These are phyloP conservation scores for Phalangium opilio DNA, from an alignment of 2,888 invertebrate genomes.

Conservation along the genomic window DNA sequence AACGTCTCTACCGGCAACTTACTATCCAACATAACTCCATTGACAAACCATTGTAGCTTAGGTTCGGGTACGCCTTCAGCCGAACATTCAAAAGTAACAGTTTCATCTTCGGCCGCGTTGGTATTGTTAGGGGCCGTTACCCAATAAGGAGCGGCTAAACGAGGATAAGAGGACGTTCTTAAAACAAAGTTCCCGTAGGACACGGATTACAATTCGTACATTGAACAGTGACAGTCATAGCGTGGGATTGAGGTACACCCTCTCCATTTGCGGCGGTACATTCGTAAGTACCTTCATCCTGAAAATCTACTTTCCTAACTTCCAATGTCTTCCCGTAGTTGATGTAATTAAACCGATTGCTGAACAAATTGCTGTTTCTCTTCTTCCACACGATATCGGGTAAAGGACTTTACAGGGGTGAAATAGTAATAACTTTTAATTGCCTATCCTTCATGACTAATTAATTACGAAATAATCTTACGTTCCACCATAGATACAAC, in stretches of 20 bases:
- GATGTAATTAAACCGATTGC: slow-evolving; percentile 37
- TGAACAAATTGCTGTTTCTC: slow-evolving; percentile 48
- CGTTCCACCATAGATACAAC: slow-evolving; percentile 92
- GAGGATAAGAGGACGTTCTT: too few relatives aligned
- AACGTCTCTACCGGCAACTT: slow-evolving; percentile 13
- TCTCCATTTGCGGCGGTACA: slow-evolving; percentile 88
- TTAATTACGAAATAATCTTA: slow-evolving; percentile 52
- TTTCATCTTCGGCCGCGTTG: slow-evolving; percentile 79
- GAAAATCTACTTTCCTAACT: slow-evolving; percentile 67
- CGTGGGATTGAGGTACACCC: slow-evolving; percentile 65
- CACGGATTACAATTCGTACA: slow-evolving; percentile 21
- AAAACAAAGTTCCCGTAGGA: too few relatives aligned
- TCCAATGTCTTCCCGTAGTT: slow-evolving; percentile 90
- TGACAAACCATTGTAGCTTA: slow-evolving; percentile 86
- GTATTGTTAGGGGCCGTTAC: slow-evolving; percentile 69
- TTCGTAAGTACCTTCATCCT: slow-evolving; percentile 80
- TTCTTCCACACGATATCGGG: slow-evolving; percentile 89
- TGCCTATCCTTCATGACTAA: slow-evolving; percentile 96
- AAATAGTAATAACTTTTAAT: slow-evolving; percentile 72
- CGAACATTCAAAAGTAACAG: slow-evolving; percentile 66
- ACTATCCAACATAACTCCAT: slow-evolving; percentile 56
- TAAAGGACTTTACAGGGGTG: slow-evolving; percentile 71
- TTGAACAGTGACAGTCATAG: slow-evolving; percentile 48
- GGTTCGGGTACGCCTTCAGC: slow-evolving; percentile 84
- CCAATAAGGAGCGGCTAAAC: slow-evolving; percentile 59